Evolutionary conservation across 1,140 invertebrate genomes (phyloP), one percentile per base, ranked within the genome.

Genomic region (Drosophila eugracilis): DNA sequence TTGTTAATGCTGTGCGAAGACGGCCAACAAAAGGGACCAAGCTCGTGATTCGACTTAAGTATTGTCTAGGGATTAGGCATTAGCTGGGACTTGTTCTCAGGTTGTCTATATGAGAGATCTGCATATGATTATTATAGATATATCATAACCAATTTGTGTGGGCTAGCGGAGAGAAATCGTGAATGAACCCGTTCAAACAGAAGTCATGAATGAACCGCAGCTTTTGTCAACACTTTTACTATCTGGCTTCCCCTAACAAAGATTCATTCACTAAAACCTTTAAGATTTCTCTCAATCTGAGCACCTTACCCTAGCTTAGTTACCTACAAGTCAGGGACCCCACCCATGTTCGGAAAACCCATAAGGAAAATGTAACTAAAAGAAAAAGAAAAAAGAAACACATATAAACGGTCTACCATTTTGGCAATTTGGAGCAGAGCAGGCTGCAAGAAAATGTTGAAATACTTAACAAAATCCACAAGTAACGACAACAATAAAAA

Each of bases 341-440:
- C 76, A 83, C 69, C 79, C 79, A 78, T 83, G n/a, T n/a, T n/a
- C 80, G 67, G 62, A 65, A 57, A 79, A 62, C 63, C 65, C 70
- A 73, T 45, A 50, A 49, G 50, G 55, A 65, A 53, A 60, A 65
- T 62, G 60, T 24, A 14, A 24, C 9, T 7, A 2, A 17, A 15
- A 14, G 6, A 37, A 54, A 49, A 19, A 44, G n/a, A n/a, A n/a
- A n/a, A n/a, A n/a, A n/a, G n/a, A 36, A 21, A 32, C 28, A 30
- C 9, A 36, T 49, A 34, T 62, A 83, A 75, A 57, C 58, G 53
- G 15, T 28, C 14, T 42, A 74, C 70, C 70, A 85, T 85, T 85
- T 85, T 85, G 81, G 80, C 73, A 85, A 88, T 85, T 88, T 81
- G 55, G 67, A 70, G 81, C 77, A 85, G 58, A 76, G 66, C 77